phyloP scores from a whole-genome alignment of 1,140 invertebrate species.

The Drosophila equinoxialis region DNA sequence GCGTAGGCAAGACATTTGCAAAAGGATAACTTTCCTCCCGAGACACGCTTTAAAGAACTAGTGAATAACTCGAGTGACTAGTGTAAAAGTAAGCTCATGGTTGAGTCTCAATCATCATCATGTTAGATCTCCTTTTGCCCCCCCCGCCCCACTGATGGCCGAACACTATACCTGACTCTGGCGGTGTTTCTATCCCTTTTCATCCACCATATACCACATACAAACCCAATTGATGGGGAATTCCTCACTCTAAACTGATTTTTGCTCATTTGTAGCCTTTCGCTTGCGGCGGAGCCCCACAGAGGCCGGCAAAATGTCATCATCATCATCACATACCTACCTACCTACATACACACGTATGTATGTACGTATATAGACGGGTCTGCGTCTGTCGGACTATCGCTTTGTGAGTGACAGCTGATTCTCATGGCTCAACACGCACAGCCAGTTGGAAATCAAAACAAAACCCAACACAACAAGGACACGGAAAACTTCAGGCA shows the following conservation, averaged over 20 bases:
- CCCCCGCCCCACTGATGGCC: background rate
- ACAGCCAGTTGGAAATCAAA: conserved; percentile 9
- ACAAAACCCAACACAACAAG: conserved; percentile 12
- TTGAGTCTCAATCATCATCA: too few relatives aligned
- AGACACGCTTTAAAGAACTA: too few relatives aligned
- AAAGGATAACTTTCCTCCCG: background rate
- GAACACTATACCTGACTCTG: background rate
- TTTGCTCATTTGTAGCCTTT: conserved; percentile 14
- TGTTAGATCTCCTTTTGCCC: background rate
- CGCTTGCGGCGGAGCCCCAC: conserved; percentile 2
- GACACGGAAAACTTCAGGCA: conserved; percentile 13
- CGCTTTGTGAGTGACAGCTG: conserved; percentile 8
- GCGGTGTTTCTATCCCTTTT: background rate
- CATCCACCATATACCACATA: background rate
- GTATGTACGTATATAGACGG: background rate
- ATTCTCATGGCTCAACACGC: conserved; percentile 13
- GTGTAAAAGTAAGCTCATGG: background rate
- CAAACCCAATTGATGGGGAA: conserved; percentile 18
- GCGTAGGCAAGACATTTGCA: background rate
- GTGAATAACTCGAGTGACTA: too few relatives aligned
- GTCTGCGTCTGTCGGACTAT: background rate
- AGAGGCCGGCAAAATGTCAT: conserved; percentile 2
- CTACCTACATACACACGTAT: too few relatives aligned
- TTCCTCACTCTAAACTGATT: conserved; percentile 11
- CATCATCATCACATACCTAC: conserved; percentile 8